Evolutionary conservation across 2,888 invertebrate genomes (phyloP).

Genomic region (Cryptocephalus primarius): DNA sequence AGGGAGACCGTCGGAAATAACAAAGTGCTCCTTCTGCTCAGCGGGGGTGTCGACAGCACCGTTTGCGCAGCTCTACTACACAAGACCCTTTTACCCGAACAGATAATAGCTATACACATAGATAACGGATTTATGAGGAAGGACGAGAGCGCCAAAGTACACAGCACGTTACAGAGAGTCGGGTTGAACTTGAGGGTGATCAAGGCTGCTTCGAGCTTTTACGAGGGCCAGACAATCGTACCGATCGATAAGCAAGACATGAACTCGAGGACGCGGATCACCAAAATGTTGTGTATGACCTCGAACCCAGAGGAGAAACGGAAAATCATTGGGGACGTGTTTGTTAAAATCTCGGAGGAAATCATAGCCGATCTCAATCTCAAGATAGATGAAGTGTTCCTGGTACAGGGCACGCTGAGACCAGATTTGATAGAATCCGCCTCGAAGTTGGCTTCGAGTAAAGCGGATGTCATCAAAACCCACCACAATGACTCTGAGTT

Average conservation of each 20-base stretch:
- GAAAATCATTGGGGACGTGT: conserved; percentile 97
- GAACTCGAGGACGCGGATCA: conserved; percentile 49
- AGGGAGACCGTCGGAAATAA: conserved; percentile 78
- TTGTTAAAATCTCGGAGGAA: conserved; percentile 88
- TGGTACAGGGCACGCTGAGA: conserved; percentile 91
- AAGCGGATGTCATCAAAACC: conserved; percentile 96
- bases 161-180: conserved; percentile 24
- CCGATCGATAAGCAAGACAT: conserved; percentile 30
- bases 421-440: conserved; percentile 99
- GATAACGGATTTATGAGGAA: conserved; percentile 99
- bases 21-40: conserved; percentile 82
- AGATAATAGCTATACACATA: conserved; percentile 93
- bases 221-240: conserved; percentile 73
- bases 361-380: conserved; percentile 78
- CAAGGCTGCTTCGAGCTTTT: conserved; percentile 60
- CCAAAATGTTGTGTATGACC: conserved; percentile 76
- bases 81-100: conserved; percentile 78
- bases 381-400: conserved; percentile 81
- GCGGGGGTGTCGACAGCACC: conserved; percentile 99
- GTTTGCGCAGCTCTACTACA: conserved; percentile 94
- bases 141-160: conserved; percentile 64
- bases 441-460: conserved; percentile 63
- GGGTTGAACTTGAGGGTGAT: conserved; percentile 47
- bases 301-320: conserved; percentile 95
- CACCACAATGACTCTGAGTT: conserved; percentile 99